phyloP scores from a whole-genome alignment of 37 sponge, comb jelly and placozoan species.

The Eunapius fragilis region DNA sequence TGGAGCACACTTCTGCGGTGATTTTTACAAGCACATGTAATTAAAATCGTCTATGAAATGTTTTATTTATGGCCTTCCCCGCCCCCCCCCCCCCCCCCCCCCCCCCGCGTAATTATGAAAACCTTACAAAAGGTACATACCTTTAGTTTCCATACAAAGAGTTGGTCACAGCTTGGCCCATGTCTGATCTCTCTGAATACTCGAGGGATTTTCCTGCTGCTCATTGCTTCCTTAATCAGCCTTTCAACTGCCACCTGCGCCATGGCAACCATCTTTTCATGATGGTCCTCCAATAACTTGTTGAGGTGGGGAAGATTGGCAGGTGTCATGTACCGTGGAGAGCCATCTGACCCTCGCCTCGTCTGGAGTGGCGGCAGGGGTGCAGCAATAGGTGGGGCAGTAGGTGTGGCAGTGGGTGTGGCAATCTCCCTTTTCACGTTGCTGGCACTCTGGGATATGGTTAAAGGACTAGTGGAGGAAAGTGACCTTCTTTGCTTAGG shows the following conservation, averaged over 20 bases:
- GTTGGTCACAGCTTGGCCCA: background rate
- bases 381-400: background rate
- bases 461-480: slow-evolving; percentile 18
- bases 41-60: too few relatives aligned
- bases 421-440: background rate
- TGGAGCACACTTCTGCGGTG: too few relatives aligned
- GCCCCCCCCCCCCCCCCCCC: too few relatives aligned
- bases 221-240: slow-evolving; percentile 22
- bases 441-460: slow-evolving; percentile 3
- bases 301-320: slow-evolving; percentile 49
- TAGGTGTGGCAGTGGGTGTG: too few relatives aligned
- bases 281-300: slow-evolving; percentile 17
- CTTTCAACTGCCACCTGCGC: slow-evolving; percentile 23
- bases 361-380: background rate
- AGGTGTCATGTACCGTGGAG: slow-evolving; percentile 37
- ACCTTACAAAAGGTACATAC: background rate
- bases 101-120: background rate
- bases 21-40: too few relatives aligned
- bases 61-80: too few relatives aligned
- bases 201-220: slow-evolving; percentile 1
- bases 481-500: background rate
- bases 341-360: slow-evolving; percentile 2
- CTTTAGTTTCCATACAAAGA: slow-evolving; percentile 36
- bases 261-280: slow-evolving; percentile 3
- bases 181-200: slow-evolving; percentile 8